A percentile compares a stretch with the other conserved stretches of the same genome.
phyloP scores from a whole-genome alignment of 2,797 vertebrate species.

The Clarias platycephalus region DNA sequence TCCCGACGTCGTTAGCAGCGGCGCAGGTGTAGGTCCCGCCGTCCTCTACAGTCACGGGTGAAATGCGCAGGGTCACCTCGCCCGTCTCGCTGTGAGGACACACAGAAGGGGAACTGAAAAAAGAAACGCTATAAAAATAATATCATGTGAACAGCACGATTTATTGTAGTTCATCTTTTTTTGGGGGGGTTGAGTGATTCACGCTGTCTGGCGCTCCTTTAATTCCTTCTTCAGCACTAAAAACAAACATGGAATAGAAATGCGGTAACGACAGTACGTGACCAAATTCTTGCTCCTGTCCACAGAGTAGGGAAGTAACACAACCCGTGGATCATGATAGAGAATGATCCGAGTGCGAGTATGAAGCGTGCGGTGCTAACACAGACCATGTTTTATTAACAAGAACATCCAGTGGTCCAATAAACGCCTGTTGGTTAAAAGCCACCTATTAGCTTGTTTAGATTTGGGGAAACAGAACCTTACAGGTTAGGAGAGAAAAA shows the following conservation, averaged over 20 bases:
- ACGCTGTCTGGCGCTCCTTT: neutral
- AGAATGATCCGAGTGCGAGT: neutral
- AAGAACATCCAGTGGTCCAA: neutral
- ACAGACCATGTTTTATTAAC: neutral
- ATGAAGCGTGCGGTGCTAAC: neutral
- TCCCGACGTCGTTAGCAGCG: slow-evolving; percentile 90
- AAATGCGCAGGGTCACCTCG: slow-evolving; percentile 87
- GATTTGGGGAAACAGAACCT: neutral
- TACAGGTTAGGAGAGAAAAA: neutral
- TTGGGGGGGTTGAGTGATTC: neutral
- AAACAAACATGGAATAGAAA: neutral
- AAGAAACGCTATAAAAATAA: neutral
- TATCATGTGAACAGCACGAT: neutral
- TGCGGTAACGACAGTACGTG: neutral
- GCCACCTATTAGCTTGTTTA: neutral
- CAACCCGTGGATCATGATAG: too few relatives aligned
- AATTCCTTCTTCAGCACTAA: neutral
- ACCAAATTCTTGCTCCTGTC: neutral
- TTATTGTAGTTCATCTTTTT: neutral
- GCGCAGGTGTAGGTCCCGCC: slow-evolving; percentile 91
- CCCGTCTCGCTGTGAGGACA: slow-evolving; percentile 81
- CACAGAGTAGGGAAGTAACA: neutral
- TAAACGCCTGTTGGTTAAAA: neutral
- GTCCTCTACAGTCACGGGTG: slow-evolving; percentile 84
- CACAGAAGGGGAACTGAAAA: neutral